phyloP scores from a whole-genome alignment of 2,113 vertebrate genomes.

The Perca fluviatilis region DNA sequence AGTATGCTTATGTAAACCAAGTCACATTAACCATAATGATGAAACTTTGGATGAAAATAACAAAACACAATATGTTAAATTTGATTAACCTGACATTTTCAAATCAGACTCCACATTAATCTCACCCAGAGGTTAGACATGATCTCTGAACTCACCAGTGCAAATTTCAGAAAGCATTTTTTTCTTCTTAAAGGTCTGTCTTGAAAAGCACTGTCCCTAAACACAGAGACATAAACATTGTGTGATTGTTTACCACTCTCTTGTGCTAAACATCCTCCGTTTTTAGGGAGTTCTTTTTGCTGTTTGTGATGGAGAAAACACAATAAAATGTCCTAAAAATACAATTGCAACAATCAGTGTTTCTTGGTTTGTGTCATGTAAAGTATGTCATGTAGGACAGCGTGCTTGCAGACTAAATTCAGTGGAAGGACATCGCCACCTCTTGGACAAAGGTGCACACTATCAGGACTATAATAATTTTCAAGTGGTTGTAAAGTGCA shows the following conservation, averaged over 20 bases:
- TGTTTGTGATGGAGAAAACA: neutral
- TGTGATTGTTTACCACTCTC: neutral
- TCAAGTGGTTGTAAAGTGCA: neutral
- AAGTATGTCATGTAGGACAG: neutral
- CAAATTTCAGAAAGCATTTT: neutral
- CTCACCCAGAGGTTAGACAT: neutral
- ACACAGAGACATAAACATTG: neutral
- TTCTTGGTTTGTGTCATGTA: neutral
- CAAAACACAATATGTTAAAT: neutral
- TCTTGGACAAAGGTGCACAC: constrained; percentile 41
- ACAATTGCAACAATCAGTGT: neutral
- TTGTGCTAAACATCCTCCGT: neutral
- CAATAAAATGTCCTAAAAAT: neutral
- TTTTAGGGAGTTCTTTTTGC: neutral
- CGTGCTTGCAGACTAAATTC: neutral
- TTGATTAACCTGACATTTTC: constrained; percentile 2
- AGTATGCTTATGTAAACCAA: neutral
- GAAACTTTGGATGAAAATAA: neutral
- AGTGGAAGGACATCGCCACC: constrained; percentile 45
- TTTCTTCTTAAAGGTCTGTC: neutral
- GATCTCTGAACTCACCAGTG: neutral
- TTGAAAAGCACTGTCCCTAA: neutral
- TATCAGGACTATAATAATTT: neutral
- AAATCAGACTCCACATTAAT: neutral
- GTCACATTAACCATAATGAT: neutral